Evolutionary conservation across 2,888 invertebrate species (phyloP).

Genomic region (Escarpia spicata): DNA sequence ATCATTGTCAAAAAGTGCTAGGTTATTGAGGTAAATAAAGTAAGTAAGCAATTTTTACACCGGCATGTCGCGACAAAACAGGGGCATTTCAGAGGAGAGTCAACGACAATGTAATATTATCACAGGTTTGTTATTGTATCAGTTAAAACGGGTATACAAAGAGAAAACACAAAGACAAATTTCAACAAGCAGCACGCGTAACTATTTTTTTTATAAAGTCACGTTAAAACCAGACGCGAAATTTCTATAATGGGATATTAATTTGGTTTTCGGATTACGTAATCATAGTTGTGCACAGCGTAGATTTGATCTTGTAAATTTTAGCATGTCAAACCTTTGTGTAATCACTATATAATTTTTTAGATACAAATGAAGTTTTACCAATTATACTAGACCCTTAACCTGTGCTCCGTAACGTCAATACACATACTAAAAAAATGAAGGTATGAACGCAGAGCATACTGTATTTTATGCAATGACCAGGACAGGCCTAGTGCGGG

Average conservation of each 20-base stretch:
- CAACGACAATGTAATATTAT: neutral
- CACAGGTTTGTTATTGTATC: neutral
- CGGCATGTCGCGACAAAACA: neutral
- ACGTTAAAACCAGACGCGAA: no score
- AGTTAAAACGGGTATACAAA: neutral
- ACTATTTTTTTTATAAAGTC: no score
- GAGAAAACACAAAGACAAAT: neutral
- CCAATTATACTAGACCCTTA: neutral
- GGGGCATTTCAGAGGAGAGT: neutral
- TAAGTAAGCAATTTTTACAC: no score
- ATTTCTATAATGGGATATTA: no score
- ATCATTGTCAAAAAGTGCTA: no score
- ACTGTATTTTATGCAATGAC: no score
- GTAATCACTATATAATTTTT: neutral
- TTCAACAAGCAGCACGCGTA: neutral
- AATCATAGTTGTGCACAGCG: neutral
- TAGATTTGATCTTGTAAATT: neutral
- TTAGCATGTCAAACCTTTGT: neutral
- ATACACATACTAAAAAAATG: neutral
- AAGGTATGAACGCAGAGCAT: no score
- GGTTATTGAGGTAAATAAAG: no score
- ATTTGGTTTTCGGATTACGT: neutral
- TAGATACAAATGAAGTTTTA: neutral
- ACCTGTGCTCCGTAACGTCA: neutral
- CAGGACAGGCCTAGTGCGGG: no score